Evolutionary conservation across 2,888 invertebrate genomes (phyloP).

Genomic region (Sminthurides aquaticus): DNA sequence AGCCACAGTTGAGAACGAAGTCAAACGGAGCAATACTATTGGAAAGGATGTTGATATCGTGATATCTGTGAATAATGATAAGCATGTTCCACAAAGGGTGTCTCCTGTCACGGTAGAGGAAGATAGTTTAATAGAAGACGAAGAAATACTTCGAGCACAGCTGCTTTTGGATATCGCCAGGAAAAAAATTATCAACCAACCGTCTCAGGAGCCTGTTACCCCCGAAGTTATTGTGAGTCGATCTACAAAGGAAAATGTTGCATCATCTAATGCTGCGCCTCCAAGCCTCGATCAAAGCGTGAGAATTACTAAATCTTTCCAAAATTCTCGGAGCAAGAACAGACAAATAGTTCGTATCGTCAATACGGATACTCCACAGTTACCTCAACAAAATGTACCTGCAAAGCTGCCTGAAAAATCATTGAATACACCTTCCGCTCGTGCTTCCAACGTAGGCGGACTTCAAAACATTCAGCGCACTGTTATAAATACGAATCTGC

Average conservation of each 20-base stretch:
- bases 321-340: conserved; percentile 13
- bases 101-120: background rate
- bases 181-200: conserved; percentile 6
- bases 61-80: background rate
- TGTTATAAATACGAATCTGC: conserved; percentile 10
- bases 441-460: too few relatives aligned
- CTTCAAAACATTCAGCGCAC: conserved; percentile 17
- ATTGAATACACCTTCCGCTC: background rate
- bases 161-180: conserved; percentile 14
- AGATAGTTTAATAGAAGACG: conserved; percentile 8
- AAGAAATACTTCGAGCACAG: conserved; percentile 20
- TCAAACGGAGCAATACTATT: too few relatives aligned
- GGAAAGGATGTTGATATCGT: too few relatives aligned
- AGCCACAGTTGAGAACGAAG: too few relatives aligned
- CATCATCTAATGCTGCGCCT: background rate
- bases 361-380: background rate
- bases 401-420: background rate
- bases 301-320: conserved; percentile 3
- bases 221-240: background rate
- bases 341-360: conserved; percentile 16
- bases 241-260: background rate
- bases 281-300: background rate
- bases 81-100: background rate
- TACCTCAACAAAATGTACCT: background rate
- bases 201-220: background rate